Conservation (phyloP, 2,797 vertebrate genomes). For the Malacoraja senta region DNA sequence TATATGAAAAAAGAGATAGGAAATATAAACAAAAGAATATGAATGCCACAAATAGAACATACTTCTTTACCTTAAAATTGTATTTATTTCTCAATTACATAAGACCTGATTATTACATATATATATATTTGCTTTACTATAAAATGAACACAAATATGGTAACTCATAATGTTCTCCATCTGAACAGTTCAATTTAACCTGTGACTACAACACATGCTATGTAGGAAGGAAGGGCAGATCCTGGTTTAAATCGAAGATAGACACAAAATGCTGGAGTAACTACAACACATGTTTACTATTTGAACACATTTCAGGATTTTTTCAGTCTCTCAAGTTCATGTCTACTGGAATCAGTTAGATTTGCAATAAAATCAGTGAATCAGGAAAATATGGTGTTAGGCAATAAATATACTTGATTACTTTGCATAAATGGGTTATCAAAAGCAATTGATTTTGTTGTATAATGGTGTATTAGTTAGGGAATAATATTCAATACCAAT, state of each 20-base stretch:
- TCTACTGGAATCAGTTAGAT: not conserved
- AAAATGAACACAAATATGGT: not conserved
- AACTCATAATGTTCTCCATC: not conserved
- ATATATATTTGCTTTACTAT: too few species aligned
- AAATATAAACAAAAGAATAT: not conserved
- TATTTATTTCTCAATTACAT: too few species aligned
- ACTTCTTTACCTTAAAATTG: too few species aligned
- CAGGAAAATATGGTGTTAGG: conserved; percentile 6
- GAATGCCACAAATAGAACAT: not conserved
- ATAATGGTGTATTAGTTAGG: not conserved
- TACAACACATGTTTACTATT: not conserved
- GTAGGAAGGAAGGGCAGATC: too few species aligned
- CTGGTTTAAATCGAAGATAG: too few species aligned
- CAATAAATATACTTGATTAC: not conserved
- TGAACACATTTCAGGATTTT: not conserved
- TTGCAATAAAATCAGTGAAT: not conserved
- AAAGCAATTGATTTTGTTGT: not conserved
- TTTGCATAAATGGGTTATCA: not conserved
- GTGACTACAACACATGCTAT: not conserved
- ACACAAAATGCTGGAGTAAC: too few species aligned
- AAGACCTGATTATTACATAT: too few species aligned
- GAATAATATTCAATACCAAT: not conserved
- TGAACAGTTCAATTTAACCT: not conserved
- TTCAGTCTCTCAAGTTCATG: not conserved
- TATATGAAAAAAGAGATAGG: not conserved